A percentile compares a stretch with the other conserved stretches of the same genome.
Evolutionary conservation across 2,888 invertebrate genomes (phyloP).

Genomic region (Aproaerema taeniolella): DNA sequence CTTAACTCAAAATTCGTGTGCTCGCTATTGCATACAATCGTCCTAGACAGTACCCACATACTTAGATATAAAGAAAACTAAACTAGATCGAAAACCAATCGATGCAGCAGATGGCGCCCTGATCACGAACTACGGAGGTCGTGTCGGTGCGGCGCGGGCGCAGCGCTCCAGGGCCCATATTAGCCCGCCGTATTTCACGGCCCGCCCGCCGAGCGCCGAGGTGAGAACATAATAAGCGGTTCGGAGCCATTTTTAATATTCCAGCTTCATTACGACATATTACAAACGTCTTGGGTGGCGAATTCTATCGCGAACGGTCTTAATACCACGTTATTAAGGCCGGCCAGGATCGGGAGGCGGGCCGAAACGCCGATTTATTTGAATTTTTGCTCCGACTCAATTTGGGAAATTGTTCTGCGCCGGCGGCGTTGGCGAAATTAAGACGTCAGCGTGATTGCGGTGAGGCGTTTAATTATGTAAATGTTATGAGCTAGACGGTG

Average conservation of each 20-base stretch:
- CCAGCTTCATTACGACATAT: slow-evolving; percentile 75
- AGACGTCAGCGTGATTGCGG: slow-evolving; percentile 75
- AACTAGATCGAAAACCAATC: too few species aligned
- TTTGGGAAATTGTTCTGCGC: slow-evolving; percentile 72
- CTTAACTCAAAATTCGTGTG: too few species aligned
- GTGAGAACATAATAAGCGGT: slow-evolving; percentile 77
- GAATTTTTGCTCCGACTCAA: slow-evolving; percentile 75
- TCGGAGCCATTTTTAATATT: slow-evolving; percentile 74
- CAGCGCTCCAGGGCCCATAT: slow-evolving; percentile 49
- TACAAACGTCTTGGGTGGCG: slow-evolving; percentile 77
- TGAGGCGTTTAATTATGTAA: slow-evolving; percentile 76
- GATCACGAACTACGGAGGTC: slow-evolving; percentile 46
- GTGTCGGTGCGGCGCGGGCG: slow-evolving; percentile 33
- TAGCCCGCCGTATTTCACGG: slow-evolving; percentile 72
- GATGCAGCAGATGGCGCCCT: slow-evolving; percentile 23
- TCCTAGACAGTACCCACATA: too few species aligned
- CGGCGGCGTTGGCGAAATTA: slow-evolving; percentile 73
- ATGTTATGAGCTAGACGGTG: slow-evolving; percentile 69
- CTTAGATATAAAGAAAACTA: too few species aligned
- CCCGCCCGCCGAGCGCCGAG: slow-evolving; percentile 67
- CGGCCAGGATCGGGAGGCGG: slow-evolving; percentile 52
- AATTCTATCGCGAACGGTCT: slow-evolving; percentile 75
- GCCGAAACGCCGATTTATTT: slow-evolving; percentile 68
- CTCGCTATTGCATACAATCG: too few species aligned
- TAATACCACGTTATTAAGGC: slow-evolving; percentile 71